phyloP scores from a whole-genome alignment of 1,140 invertebrate genomes.

The Formica exsecta region DNA sequence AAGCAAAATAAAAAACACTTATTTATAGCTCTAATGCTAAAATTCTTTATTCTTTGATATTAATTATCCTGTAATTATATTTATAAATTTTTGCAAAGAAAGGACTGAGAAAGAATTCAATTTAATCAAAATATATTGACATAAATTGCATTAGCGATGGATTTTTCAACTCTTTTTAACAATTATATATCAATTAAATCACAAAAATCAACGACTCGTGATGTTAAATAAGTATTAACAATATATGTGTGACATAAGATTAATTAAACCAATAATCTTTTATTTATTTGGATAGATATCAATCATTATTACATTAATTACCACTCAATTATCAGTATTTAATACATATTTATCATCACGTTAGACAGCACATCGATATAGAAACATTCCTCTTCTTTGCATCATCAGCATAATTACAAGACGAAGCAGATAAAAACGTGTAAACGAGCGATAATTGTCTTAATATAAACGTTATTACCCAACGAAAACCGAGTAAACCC shows the following conservation, averaged over 20 bases:
- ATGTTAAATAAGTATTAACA: background rate
- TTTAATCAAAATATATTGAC: background rate
- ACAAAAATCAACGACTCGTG: background rate
- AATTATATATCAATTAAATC: slow-evolving; percentile 2
- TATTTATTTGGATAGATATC: background rate
- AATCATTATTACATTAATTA: background rate
- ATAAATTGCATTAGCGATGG: background rate
- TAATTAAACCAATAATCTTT: slow-evolving; percentile 13
- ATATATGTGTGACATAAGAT: background rate
- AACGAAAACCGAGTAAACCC: background rate
- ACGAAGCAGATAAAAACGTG: background rate
- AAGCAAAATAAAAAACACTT: background rate
- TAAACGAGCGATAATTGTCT: slow-evolving; percentile 22
- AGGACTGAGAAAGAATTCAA: background rate
- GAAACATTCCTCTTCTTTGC: background rate
- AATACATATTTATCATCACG: background rate
- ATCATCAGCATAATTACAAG: background rate
- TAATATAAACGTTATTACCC: slow-evolving; percentile 15
- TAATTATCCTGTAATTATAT: background rate
- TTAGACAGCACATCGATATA: background rate
- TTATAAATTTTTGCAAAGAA: background rate
- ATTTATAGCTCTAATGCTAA: background rate
- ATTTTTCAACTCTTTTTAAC: background rate
- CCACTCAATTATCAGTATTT: background rate
- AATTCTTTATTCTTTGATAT: slow-evolving; percentile 8